Conservation (phyloP, 64 coral and sea anemone species). For the Anthopleura sola region DNA sequence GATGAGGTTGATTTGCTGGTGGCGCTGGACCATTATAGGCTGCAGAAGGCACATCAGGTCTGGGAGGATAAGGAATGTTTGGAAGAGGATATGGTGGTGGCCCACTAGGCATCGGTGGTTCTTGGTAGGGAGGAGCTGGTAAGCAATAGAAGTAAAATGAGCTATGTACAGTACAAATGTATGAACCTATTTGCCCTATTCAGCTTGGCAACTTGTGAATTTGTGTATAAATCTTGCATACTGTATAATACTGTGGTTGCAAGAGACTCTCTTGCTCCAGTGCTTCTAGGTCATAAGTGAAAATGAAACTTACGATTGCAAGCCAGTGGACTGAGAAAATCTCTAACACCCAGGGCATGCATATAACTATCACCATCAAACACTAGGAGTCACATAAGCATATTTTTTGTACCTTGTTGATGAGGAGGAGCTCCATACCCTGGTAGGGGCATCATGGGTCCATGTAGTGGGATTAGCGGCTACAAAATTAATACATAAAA, state of each 20-base stretch:
- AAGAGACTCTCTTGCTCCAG: background rate
- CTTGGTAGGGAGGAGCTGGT: background rate
- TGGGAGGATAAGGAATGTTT: conserved; percentile 2
- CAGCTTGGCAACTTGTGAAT: no score
- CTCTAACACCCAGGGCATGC: no score
- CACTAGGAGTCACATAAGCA: no score
- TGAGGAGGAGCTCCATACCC: conserved; percentile 23
- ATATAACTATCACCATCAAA: no score
- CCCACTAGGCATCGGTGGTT: background rate
- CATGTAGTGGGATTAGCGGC: background rate
- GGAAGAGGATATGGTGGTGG: conserved; percentile 31
- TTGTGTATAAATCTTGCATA: no score
- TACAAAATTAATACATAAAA: background rate
- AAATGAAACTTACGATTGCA: background rate
- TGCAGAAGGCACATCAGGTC: background rate
- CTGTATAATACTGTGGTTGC: background rate
- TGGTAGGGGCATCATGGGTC: background rate
- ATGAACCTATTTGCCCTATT: no score
- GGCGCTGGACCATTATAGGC: conserved; percentile 42
- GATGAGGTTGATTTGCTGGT: background rate
- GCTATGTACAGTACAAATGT: no score
- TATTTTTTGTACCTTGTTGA: conserved; percentile 23
- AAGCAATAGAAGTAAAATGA: background rate
- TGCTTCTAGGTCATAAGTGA: background rate
- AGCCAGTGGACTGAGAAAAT: background rate